phyloP scores from a whole-genome alignment of 2,113 vertebrate genomes.

The Capricornis sumatraensis region DNA sequence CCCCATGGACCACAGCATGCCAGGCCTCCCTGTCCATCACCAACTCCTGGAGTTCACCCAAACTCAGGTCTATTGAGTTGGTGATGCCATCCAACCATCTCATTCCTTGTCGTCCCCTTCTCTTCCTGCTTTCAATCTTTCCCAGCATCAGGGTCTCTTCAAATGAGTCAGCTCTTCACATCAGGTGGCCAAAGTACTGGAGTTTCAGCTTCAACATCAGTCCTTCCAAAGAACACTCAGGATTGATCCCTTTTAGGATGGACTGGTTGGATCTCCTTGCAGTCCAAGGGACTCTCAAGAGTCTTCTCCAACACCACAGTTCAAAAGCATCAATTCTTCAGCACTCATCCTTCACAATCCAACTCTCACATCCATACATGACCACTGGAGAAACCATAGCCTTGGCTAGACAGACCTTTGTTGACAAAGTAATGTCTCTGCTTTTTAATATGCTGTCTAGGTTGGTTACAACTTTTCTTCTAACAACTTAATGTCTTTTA shows the following conservation, averaged over 20 bases:
- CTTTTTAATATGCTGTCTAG: not conserved
- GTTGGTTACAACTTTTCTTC: not conserved
- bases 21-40: not conserved
- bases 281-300: not conserved
- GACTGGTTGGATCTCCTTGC: not conserved
- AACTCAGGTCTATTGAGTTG: not conserved
- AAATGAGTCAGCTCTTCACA: not conserved
- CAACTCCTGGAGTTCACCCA: not conserved
- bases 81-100: not conserved
- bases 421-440: not conserved
- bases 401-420: not conserved
- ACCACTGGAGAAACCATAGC: not conserved
- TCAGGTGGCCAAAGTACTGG: not conserved
- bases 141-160: not conserved
- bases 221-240: not conserved
- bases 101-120: not conserved
- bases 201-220: not conserved
- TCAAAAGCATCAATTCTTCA: not conserved
- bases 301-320: not conserved
- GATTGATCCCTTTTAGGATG: not conserved
- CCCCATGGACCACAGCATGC: not conserved
- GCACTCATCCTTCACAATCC: not conserved
- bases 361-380: not conserved
- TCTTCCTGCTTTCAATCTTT: not conserved
- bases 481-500: fast-evolving